phyloP scores from a whole-genome alignment of 2,888 invertebrate species.

The Hofmannophila pseudospretella region DNA sequence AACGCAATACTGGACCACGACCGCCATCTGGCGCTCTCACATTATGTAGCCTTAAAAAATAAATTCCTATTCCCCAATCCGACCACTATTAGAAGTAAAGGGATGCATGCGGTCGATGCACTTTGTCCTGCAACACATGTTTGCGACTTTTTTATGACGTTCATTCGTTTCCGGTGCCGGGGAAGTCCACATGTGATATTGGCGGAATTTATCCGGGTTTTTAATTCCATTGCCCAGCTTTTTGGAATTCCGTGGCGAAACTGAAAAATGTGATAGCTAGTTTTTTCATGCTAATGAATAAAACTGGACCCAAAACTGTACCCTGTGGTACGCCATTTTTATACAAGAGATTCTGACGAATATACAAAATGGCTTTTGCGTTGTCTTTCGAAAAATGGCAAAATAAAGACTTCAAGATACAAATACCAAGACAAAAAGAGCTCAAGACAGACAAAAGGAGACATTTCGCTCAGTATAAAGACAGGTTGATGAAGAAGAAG shows the following conservation, averaged over 20 bases:
- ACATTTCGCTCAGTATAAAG: too few relatives aligned
- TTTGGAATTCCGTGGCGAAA: slow-evolving; percentile 2
- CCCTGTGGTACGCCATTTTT: background rate
- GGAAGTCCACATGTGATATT: slow-evolving; percentile 34
- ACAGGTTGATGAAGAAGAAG: too few relatives aligned
- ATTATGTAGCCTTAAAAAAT: too few relatives aligned
- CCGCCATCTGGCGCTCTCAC: too few relatives aligned
- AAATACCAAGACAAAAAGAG: too few relatives aligned
- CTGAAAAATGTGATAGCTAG: background rate
- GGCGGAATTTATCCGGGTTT: slow-evolving; percentile 33
- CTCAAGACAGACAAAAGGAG: too few relatives aligned
- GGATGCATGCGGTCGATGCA: slow-evolving; percentile 27
- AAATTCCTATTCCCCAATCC: background rate
- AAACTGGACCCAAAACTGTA: background rate
- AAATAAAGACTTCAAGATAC: too few relatives aligned
- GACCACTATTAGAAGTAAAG: slow-evolving; percentile 4
- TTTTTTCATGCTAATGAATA: background rate
- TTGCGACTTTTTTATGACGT: slow-evolving; percentile 59
- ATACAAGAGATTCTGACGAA: too few relatives aligned
- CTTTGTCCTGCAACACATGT: slow-evolving; percentile 51
- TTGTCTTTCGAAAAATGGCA: too few relatives aligned
- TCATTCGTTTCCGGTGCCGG: slow-evolving; percentile 29
- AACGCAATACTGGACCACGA: too few relatives aligned
- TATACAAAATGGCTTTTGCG: too few relatives aligned
- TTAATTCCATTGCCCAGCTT: slow-evolving; percentile 25